Evolutionary conservation across 2,113 vertebrate genomes (phyloP).

Genomic region (Corvus moneduloides): DNA sequence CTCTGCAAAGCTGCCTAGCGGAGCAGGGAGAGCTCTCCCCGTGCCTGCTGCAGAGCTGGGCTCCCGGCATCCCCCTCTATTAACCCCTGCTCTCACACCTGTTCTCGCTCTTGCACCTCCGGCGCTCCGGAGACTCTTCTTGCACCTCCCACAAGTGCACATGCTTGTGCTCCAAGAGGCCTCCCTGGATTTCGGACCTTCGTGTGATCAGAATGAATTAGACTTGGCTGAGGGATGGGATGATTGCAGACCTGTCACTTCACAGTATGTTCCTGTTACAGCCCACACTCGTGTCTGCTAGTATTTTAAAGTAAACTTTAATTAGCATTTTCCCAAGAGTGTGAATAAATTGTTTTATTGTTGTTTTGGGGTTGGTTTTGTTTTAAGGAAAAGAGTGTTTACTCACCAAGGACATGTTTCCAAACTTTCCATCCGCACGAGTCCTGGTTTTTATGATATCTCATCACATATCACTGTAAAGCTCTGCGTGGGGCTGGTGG

Average conservation of each 20-base stretch:
- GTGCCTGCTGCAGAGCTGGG: background rate
- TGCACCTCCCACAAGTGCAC: conserved; percentile 62
- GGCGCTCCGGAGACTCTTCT: background rate
- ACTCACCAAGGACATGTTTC: conserved; percentile 17
- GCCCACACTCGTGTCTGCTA: conserved; percentile 63
- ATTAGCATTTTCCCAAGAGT: conserved; percentile 53
- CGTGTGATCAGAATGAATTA: conserved; percentile 23
- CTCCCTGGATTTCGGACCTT: conserved; percentile 55
- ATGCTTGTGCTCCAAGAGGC: conserved; percentile 38
- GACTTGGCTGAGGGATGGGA: conserved; percentile 45
- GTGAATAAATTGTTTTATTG: conserved; percentile 53
- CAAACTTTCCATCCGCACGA: conserved; percentile 27
- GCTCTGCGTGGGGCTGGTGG: background rate
- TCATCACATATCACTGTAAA: background rate
- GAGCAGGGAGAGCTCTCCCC: background rate
- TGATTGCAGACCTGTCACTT: conserved; percentile 67
- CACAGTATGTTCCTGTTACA: conserved; percentile 66
- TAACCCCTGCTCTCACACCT: conserved; percentile 54
- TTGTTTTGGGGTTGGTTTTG: conserved; percentile 58
- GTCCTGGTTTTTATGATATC: background rate
- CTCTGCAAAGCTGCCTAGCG: background rate
- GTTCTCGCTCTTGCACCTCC: conserved; percentile 25
- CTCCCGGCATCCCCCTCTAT: background rate
- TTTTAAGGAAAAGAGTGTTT: conserved; percentile 13
- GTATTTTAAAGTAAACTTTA: conserved; percentile 62